Conservation (phyloP, 2,113 vertebrate species). For the Eupsittula cactorum region DNA sequence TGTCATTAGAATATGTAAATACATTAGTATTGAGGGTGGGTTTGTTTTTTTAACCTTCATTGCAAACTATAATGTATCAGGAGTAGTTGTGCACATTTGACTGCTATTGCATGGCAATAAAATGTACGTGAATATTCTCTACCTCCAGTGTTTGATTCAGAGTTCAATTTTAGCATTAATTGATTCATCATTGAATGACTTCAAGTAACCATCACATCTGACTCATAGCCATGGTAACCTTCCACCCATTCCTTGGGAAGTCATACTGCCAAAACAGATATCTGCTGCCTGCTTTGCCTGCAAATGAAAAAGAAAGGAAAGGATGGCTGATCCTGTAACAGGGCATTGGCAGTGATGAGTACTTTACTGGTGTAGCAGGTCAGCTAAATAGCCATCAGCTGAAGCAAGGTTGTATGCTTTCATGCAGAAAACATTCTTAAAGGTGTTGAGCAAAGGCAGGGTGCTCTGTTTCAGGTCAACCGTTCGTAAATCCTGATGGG, state of each 20-base stretch:
- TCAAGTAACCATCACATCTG: neutral
- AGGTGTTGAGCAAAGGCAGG: neutral
- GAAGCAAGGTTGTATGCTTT: neutral
- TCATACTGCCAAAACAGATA: neutral
- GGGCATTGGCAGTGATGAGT: neutral
- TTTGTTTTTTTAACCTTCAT: neutral
- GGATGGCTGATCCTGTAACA: neutral
- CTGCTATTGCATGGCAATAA: neutral
- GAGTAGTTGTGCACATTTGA: neutral
- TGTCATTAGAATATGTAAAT: neutral
- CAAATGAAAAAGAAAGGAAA: neutral
- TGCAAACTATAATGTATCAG: neutral
- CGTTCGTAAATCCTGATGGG: conserved; percentile 94
- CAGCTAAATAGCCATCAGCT: neutral
- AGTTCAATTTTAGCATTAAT: conserved; percentile 3
- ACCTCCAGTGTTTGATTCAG: neutral
- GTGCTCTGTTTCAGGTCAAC: conserved; percentile 83
- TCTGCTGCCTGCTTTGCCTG: neutral
- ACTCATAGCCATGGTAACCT: conserved; percentile 17
- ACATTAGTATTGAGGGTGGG: neutral
- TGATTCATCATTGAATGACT: neutral
- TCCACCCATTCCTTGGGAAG: neutral
- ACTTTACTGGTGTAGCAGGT: neutral
- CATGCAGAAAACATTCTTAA: neutral
- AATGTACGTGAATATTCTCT: neutral